Evolutionary conservation across 2,888 invertebrate genomes (phyloP), one percentile per base, ranked within the genome.

Genomic region (Meteorus cinctellus): DNA sequence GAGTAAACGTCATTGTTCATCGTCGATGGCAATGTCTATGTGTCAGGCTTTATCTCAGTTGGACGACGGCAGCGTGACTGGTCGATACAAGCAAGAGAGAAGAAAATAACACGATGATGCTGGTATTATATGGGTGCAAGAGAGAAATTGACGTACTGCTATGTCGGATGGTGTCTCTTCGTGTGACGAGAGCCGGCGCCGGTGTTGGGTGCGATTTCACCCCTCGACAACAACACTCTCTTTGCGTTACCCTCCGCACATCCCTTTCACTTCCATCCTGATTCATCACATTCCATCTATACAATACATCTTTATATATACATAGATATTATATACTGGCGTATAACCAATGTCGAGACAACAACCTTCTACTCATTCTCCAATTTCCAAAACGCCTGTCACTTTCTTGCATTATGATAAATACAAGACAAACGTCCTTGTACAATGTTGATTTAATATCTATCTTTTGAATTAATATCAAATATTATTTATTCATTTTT

Each of bases 1-100:
- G 71, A 45, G 69, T 62, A 48, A 67, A 68, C 59, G 68, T 74
- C 67, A 67, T 74, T 74, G 74, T 74, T 74, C 74, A 74, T 62
- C 62, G 62, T 62, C 62, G 62, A 62, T 29, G 29, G 62, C 31
- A 55, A 73, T 51, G 66, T 48, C 29, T 48, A 31, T 29, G 80
- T 77, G 80, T 80, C 81, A 79, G 80, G 82, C 77, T 85, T 86
- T 86, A 86, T 86, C 86, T 84, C 79, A 75, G 80, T 79, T 55
- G 55, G 19, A 19, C 55, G 55, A 55, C 55, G 80, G 81, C 81
- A 81, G 85, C 83, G 84, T 85, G 86, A 85, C 84, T 86, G 84
- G 83, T 80, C 80, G 65, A 66, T 72, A 76, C 74, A 80, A 80
- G 81, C 81, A 79, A 78, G 78, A 74, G 74, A 48, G 48, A 48